Evolutionary conservation across 2,113 vertebrate species (phyloP).

Genomic region (Laticauda colubrina): DNA sequence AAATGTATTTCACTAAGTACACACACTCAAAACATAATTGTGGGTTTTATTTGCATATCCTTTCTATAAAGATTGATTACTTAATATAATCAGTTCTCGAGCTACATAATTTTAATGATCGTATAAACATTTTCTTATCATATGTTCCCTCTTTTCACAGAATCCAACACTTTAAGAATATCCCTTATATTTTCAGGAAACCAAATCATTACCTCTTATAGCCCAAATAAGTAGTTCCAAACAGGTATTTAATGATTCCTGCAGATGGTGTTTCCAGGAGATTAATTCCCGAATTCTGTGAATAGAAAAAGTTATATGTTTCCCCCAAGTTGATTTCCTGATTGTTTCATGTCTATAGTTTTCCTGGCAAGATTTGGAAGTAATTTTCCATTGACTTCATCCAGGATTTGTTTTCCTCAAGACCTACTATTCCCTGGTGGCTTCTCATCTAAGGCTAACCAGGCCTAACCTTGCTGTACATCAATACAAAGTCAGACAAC

Average conservation of each 20-base stretch:
- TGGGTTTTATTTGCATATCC: neutral
- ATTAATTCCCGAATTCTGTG: neutral
- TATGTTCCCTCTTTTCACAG: neutral
- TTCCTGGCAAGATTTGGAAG: neutral
- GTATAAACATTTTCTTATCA: too few relatives aligned
- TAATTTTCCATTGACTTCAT: neutral
- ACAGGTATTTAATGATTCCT: neutral
- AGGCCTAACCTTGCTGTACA: neutral
- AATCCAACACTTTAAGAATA: neutral
- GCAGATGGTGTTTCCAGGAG: neutral
- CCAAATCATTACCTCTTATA: neutral
- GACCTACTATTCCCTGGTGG: neutral
- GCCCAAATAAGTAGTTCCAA: neutral
- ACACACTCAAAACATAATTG: neutral
- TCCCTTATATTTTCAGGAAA: neutral
- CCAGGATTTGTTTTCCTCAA: neutral
- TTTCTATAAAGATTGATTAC: constrained; percentile 17
- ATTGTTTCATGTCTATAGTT: neutral
- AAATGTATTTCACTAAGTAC: constrained; percentile 1
- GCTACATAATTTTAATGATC: neutral
- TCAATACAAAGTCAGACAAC: neutral
- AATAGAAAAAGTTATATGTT: neutral
- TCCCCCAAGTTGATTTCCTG: neutral
- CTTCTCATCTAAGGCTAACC: neutral
- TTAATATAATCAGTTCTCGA: constrained; percentile 29